Evolutionary conservation across 2,888 invertebrate species (phyloP).

Genomic region (Lasioglossum pauxillum): DNA sequence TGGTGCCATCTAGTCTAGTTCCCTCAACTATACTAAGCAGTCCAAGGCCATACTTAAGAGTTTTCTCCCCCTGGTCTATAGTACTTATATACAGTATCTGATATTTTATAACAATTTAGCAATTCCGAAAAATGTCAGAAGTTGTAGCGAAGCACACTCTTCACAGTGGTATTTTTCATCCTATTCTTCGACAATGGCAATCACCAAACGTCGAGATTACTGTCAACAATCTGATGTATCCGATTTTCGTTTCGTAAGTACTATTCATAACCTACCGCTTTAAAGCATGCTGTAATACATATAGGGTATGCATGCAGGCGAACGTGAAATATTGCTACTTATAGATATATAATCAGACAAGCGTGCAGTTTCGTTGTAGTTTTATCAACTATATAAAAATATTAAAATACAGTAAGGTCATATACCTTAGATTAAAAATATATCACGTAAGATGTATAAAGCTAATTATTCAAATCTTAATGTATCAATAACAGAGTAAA

Average conservation of each 20-base stretch:
- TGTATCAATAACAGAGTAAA: not conserved
- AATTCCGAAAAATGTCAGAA: conserved; percentile 65
- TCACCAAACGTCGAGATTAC: conserved; percentile 89
- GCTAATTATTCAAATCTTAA: not conserved
- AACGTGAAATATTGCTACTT: not conserved
- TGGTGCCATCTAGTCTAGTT: too few species aligned
- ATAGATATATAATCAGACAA: not conserved
- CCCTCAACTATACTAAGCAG: too few species aligned
- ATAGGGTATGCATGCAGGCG: not conserved
- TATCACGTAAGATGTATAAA: conserved; percentile 29
- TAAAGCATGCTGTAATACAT: conserved; percentile 4
- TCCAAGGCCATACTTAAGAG: too few species aligned
- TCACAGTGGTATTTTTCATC: conserved; percentile 94
- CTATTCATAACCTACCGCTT: conserved; percentile 61
- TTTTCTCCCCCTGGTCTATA: too few species aligned
- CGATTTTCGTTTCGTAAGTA: conserved; percentile 93
- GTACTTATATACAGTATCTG: too few species aligned
- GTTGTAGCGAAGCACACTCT: conserved; percentile 87
- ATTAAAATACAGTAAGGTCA: not conserved
- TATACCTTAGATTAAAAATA: not conserved
- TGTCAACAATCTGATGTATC: conserved; percentile 94
- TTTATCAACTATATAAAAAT: not conserved
- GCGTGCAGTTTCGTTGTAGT: conserved; percentile 13
- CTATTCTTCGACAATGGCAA: conserved; percentile 93
- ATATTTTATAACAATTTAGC: conserved; percentile 6